phyloP scores from a whole-genome alignment of 2,888 invertebrate species.

The Bedellia somnulentella region DNA sequence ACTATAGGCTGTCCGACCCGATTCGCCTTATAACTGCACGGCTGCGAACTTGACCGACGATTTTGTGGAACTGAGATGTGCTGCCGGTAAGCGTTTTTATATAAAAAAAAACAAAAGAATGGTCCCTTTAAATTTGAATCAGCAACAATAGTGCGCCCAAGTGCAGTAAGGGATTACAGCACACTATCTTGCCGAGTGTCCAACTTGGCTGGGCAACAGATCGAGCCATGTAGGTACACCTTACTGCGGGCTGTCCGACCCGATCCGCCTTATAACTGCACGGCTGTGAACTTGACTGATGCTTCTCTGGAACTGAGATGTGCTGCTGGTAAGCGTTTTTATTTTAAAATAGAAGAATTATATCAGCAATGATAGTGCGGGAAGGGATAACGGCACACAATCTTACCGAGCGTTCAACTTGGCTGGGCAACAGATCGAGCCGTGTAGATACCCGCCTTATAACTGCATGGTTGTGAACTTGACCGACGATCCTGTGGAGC shows the following conservation, averaged over 20 bases:
- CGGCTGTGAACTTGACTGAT: constrained; percentile 75
- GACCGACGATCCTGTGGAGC: constrained; percentile 75
- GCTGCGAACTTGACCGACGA: constrained; percentile 77
- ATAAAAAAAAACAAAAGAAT: too few relatives aligned
- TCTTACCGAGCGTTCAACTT: constrained; percentile 75
- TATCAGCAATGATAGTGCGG: constrained; percentile 74
- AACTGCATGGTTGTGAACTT: constrained; percentile 78
- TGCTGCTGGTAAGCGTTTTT: constrained; percentile 47
- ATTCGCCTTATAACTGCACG: constrained; percentile 76
- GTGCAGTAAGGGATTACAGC: constrained; percentile 75
- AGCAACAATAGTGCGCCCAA: constrained; percentile 78
- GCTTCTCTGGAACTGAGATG: constrained; percentile 76
- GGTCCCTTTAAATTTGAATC: too few relatives aligned
- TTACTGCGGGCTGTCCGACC: constrained; percentile 78
- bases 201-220: constrained; percentile 72
- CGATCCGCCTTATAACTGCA: constrained; percentile 77
- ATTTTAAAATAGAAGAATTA: too few relatives aligned
- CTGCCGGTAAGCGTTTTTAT: constrained; percentile 49
- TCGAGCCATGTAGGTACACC: constrained; percentile 73
- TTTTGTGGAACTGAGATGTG: constrained; percentile 73
- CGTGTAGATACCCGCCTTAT: constrained; percentile 71
- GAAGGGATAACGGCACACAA: constrained; percentile 75
- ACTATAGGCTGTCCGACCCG: constrained; percentile 76
- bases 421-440: constrained; percentile 71
- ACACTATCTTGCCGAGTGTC: constrained; percentile 74